Conservation (phyloP, 2,113 vertebrate species). For the Archilochus colubris region DNA sequence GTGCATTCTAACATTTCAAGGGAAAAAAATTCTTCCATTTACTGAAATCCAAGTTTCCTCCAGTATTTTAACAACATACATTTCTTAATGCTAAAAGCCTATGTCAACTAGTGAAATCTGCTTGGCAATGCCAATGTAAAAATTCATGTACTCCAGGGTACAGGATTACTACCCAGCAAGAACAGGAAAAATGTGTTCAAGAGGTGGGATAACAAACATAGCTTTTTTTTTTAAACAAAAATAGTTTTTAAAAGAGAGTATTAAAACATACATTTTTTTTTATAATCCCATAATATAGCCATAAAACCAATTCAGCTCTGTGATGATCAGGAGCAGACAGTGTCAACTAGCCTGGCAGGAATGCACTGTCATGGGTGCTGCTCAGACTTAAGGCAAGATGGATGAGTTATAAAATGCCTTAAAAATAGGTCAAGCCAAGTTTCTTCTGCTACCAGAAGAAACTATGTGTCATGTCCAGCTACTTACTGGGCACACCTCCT, state of each 20-base stretch:
- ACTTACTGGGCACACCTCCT: slow-evolving; percentile 38
- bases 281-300: not conserved
- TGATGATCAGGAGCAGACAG: not conserved
- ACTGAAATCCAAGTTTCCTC: not conserved
- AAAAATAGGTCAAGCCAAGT: not conserved
- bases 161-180: not conserved
- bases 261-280: not conserved
- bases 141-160: not conserved
- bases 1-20: not conserved
- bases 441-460: slow-evolving; percentile 19
- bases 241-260: not conserved
- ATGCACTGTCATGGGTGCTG: not conserved
- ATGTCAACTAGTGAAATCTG: not conserved
- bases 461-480: slow-evolving; percentile 28
- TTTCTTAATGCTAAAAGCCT: not conserved
- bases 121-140: not conserved
- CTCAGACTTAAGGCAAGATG: not conserved
- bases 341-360: not conserved
- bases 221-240: not conserved
- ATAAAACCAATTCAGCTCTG: not conserved
- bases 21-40: not conserved
- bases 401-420: not conserved
- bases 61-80: not conserved
- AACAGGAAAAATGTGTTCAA: not conserved
- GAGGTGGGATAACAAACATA: not conserved